Evolutionary conservation across 1,140 invertebrate genomes (phyloP), one percentile per base, ranked within the genome.

Genomic region (Pseudomyrmex dendroicus): DNA sequence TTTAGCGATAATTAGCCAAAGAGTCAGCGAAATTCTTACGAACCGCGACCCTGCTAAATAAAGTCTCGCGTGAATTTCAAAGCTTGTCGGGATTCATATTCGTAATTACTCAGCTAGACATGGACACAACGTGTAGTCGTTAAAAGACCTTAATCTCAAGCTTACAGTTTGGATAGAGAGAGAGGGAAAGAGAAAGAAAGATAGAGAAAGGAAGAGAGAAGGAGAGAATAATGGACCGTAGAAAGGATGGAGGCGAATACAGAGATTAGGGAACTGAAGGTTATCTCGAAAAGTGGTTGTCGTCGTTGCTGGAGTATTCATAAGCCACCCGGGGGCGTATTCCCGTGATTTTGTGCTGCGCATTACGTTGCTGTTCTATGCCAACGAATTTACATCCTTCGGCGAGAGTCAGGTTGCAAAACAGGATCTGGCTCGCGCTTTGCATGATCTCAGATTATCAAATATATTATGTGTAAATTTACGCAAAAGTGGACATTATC

Each of bases 231-330:
- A 74, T 52, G 59, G 59, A 63, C 46, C 22, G 22, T 63, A 63
- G 54, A 78, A 48, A 48, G 15, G 7, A 10, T 13, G 20, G 13
- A 17, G 59, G 20, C 17, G 74, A 68, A 46, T 77, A 67, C 17
- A 59, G 62, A 88, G 83, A 88, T 88, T 87, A 88, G 86, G 64
- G 83, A 84, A 82, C 72, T 84, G 84, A 73, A 84, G 83, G 52
- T 89, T 76, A 88, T 88, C 84, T 88, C 73, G 84, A 89, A 89
- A 88, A 88, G 84, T 83, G 84, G 62, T 89, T 86, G 76, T 70
- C 20, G 61, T 74, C 73, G 73, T 83, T 83, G 68, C 25, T 63
- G 62, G 20, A 73, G 86, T 68, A 83, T 63, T 82, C 77, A 68
- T 87, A 85, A 87, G 83, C 78, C 68, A 68, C n/a, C 54, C 74